Percentiles rank a stretch among this genome's conserved stretches.
phyloP scores from a whole-genome alignment of 2,113 vertebrate genomes.

The Lasiurus borealis region DNA sequence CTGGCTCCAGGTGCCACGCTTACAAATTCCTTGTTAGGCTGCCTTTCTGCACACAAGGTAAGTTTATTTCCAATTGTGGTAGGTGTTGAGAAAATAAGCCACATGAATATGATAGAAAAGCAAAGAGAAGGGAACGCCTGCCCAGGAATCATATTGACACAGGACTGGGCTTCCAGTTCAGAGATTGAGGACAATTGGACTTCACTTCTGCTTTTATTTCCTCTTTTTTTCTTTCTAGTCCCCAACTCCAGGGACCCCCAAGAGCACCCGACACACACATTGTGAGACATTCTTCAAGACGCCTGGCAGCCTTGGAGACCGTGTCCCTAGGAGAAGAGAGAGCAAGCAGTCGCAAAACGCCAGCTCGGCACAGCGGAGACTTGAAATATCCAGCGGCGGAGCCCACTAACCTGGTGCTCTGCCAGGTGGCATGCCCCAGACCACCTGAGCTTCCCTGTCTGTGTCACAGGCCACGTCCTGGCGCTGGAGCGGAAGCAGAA shows the following conservation, averaged over 20 bases:
- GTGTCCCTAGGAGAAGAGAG: conserved; percentile 84
- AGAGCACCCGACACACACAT: conserved; percentile 83
- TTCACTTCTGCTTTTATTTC: background rate
- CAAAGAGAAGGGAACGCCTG: background rate
- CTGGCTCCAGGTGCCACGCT: background rate
- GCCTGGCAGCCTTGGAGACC: conserved; percentile 88
- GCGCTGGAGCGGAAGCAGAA: background rate
- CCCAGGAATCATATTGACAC: background rate
- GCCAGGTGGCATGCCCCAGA: background rate
- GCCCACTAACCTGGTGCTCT: conserved; percentile 70
- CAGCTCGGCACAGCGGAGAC: conserved; percentile 93
- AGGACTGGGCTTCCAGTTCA: background rate
- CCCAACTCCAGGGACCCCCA: conserved; percentile 91
- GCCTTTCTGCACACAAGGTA: background rate
- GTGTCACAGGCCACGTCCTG: background rate
- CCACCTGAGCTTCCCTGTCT: background rate
- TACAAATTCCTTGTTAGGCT: background rate
- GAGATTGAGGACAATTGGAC: background rate
- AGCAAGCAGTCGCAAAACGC: conserved; percentile 82
- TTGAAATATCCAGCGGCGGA: conserved; percentile 90
- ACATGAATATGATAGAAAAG: background rate
- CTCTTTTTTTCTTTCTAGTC: conserved; percentile 72
- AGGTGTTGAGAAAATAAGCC: too few relatives aligned
- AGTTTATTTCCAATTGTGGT: background rate
- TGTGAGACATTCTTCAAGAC: conserved; percentile 95